Conservation (phyloP, 2,113 vertebrate species). For the Calidris pugnax region DNA sequence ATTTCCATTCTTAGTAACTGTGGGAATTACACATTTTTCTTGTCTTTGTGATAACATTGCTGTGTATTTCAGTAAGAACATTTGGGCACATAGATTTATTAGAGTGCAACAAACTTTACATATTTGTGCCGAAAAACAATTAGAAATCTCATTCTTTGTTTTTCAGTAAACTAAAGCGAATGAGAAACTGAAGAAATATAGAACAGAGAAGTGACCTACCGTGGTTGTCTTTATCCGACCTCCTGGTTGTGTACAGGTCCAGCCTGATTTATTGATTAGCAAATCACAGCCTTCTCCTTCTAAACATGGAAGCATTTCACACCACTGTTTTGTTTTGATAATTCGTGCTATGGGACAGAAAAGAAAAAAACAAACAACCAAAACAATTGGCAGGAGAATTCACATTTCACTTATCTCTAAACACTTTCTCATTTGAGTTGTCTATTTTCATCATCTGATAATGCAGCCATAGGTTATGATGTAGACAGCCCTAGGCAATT, state of each 20-base stretch:
- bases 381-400: conserved; percentile 43
- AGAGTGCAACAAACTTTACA: not conserved
- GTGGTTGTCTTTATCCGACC: conserved; percentile 98
- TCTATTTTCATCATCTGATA: conserved; percentile 32
- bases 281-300: conserved; percentile 97
- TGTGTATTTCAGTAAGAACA: not conserved
- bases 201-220: conserved; percentile 73
- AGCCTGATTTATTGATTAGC: conserved; percentile 97
- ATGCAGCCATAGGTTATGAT: not conserved
- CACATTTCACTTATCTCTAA: conserved; percentile 45
- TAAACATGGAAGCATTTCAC: conserved; percentile 98
- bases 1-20: not conserved
- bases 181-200: not conserved
- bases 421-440: conserved; percentile 5
- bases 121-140: not conserved
- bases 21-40: not conserved
- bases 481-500: not conserved
- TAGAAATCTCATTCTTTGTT: not conserved
- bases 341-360: conserved; percentile 83
- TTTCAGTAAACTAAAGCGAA: not conserved
- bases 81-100: not conserved
- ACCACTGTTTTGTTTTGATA: conserved; percentile 97
- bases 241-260: conserved; percentile 98
- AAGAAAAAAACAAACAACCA: not conserved
- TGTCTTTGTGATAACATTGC: not conserved